These are phyloP conservation scores for Gnathonemus echidnorhynchus DNA, from an alignment of 2,113 vertebrate species.

Conservation along the genomic window DNA sequence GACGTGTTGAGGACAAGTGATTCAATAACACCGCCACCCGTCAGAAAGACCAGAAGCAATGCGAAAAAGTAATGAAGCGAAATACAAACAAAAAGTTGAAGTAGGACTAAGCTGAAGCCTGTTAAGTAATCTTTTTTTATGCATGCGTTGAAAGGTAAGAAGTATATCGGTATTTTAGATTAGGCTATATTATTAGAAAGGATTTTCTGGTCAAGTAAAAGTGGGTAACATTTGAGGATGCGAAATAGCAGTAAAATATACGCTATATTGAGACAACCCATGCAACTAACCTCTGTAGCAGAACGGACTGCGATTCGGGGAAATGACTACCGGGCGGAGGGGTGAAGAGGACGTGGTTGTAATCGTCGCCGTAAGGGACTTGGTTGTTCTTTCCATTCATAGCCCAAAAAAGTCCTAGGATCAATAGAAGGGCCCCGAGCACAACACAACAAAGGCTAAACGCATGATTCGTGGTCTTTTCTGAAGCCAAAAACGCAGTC, in stretches of 20 bases:
- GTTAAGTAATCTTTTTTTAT: background rate
- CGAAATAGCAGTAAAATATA: background rate
- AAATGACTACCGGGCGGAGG: constrained; percentile 51
- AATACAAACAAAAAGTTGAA: background rate
- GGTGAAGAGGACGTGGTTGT: constrained; percentile 57
- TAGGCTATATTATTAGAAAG: background rate
- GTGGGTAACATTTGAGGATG: background rate
- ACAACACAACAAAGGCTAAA: constrained; percentile 69
- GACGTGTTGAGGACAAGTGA: background rate
- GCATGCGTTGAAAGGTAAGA: background rate
- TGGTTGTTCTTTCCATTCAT: constrained; percentile 59
- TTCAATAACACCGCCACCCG: background rate
- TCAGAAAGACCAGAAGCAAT: background rate
- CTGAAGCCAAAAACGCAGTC: constrained; percentile 61
- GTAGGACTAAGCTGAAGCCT: background rate
- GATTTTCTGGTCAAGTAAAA: background rate
- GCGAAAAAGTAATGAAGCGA: background rate
- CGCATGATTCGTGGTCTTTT: constrained; percentile 60
- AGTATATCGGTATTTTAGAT: background rate
- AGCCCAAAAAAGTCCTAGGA: constrained; percentile 66
- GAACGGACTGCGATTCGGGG: constrained; percentile 62
- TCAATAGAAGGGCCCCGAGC: constrained; percentile 65
- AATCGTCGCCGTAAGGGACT: constrained; percentile 51
- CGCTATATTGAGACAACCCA: background rate
- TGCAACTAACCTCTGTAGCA: constrained; percentile 57